These are phyloP conservation scores for Onychostoma macrolepis DNA, from an alignment of 2,113 vertebrate genomes.

Conservation along the genomic window DNA sequence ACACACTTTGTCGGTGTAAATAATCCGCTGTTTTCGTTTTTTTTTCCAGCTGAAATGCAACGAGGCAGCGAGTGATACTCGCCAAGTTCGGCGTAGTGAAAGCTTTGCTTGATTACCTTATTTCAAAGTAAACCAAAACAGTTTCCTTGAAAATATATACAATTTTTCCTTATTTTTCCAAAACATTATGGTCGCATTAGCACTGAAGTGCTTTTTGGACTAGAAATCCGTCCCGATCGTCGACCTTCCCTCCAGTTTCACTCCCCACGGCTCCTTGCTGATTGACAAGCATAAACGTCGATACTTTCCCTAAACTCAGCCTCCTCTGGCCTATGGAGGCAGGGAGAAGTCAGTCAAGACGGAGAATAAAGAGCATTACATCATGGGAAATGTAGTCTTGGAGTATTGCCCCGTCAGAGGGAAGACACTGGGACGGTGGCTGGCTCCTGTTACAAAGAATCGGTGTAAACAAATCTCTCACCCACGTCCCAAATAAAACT, in stretches of 20 bases:
- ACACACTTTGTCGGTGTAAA: constrained; percentile 28
- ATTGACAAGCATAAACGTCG: constrained; percentile 76
- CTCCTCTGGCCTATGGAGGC: constrained; percentile 68
- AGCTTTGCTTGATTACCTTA: constrained; percentile 64
- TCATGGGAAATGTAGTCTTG: constrained; percentile 77
- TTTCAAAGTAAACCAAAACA: constrained; percentile 67
- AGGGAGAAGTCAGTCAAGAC: constrained; percentile 66
- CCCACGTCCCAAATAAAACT: neutral
- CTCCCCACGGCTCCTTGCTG: constrained; percentile 73
- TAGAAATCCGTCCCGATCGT: constrained; percentile 63
- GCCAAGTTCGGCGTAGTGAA: constrained; percentile 67
- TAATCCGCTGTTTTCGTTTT: constrained; percentile 54
- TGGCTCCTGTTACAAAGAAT: neutral
- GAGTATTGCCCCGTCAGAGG: neutral
- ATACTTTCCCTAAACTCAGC: constrained; percentile 75
- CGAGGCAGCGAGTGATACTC: constrained; percentile 61
- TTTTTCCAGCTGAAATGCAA: constrained; percentile 49
- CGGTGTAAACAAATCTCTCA: neutral
- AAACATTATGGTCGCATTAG: constrained; percentile 65
- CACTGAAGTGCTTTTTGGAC: constrained; percentile 49
- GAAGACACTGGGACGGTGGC: neutral
- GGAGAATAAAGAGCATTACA: constrained; percentile 38
- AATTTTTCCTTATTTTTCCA: constrained; percentile 60
- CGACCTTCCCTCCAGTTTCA: constrained; percentile 73
- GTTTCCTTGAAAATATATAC: constrained; percentile 53